Conservation (phyloP, 2,113 vertebrate genomes). For the Phaetusa simplex region DNA sequence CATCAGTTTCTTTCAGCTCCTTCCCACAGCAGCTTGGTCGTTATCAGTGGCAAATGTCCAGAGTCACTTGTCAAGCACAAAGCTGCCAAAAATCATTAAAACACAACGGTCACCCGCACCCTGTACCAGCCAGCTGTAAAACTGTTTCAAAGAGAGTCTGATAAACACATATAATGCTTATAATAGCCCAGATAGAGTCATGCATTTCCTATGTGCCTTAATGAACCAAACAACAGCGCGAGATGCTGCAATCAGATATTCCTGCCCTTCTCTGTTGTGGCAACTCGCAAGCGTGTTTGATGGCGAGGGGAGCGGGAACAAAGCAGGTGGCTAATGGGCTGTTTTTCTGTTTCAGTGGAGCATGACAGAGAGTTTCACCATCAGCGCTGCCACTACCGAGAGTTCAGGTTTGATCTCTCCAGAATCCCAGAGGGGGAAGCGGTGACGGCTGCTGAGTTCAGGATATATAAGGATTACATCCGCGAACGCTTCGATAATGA, state of each 20-base stretch:
- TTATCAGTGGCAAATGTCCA: conserved; percentile 55
- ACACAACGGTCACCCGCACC: not conserved
- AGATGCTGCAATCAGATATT: conserved; percentile 46
- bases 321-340: conserved; percentile 57
- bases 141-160: not conserved
- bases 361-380: conserved; percentile 83
- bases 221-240: not conserved
- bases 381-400: conserved; percentile 83
- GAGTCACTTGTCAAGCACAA: conserved; percentile 3
- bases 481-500: conserved; percentile 85
- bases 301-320: conserved; percentile 14
- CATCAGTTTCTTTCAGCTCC: conserved; percentile 21
- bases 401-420: conserved; percentile 92
- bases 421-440: conserved; percentile 92
- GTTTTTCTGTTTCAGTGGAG: conserved; percentile 79
- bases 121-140: not conserved
- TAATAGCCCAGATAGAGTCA: not conserved
- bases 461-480: conserved; percentile 91
- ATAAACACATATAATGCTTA: conserved; percentile 1
- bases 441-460: conserved; percentile 91
- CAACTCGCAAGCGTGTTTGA: not conserved
- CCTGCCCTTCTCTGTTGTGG: conserved; percentile 30
- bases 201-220: not conserved
- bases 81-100: conserved; percentile 55
- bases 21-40: not conserved